A percentile compares a stretch with the other conserved stretches of the same genome.
These are phyloP conservation scores for Thereva nobilitata DNA, from an alignment of 2,888 invertebrate species.

Conservation along the genomic window DNA sequence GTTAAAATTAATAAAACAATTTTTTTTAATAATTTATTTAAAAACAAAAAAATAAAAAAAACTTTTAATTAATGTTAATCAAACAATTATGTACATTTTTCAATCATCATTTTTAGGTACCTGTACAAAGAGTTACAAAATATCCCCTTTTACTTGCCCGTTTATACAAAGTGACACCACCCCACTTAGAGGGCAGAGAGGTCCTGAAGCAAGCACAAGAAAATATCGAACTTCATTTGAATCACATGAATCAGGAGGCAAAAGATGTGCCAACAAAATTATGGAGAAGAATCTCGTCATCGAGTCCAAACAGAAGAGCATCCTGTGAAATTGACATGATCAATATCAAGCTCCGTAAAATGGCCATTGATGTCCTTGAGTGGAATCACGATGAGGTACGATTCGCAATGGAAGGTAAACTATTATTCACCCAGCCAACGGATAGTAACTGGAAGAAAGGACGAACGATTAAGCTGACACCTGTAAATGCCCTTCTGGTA, in stretches of 20 bases:
- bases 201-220: conserved; percentile 85
- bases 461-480: conserved; percentile 83
- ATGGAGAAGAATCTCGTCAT: conserved; percentile 85
- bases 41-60: no score
- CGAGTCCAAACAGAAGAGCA: conserved; percentile 68
- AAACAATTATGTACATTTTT: background rate
- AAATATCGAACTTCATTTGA: conserved; percentile 89
- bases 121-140: conserved; percentile 95
- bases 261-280: conserved; percentile 89
- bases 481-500: conserved; percentile 86
- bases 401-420: conserved; percentile 87
- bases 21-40: no score
- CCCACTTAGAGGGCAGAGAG: conserved; percentile 80
- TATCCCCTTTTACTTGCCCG: conserved; percentile 91
- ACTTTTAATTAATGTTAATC: no score
- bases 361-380: conserved; percentile 90
- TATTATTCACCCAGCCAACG: conserved; percentile 85
- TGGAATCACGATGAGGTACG: conserved; percentile 94
- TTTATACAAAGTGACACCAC: conserved; percentile 86
- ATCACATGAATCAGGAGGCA: conserved; percentile 92
- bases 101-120: conserved; percentile 65
- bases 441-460: conserved; percentile 91
- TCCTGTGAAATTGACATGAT: conserved; percentile 86
- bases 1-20: no score
- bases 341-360: conserved; percentile 86